Base-by-base conservation (phyloP, 2,113 vertebrate genomes). In the Haemorhous mexicanus region DNA sequence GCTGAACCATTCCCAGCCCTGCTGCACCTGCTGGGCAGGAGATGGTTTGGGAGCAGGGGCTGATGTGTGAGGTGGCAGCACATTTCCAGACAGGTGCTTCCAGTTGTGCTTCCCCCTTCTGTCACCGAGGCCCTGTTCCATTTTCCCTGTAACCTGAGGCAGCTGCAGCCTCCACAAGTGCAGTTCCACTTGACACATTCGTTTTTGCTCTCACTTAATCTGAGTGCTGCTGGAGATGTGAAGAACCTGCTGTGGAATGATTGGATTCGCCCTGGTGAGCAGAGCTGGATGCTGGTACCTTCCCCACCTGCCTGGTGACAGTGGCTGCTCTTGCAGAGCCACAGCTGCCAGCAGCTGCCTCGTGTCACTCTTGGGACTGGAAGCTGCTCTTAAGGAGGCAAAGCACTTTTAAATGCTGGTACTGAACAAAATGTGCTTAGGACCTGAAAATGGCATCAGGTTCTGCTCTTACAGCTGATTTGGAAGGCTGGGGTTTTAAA, bases 341-440 rank as follows among this genome's bases (percentile, higher is more conserved):
- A 0, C 47, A n/a, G 66, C 6, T 47, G 64, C 6, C 15, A 22
- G 70, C 69, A 46, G 75, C 69, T 62, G 89, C 32, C 62, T 62
- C 3, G 0, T 16, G 20, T 14, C 43, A 20, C 11, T 5, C 46
- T 4, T 6, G 86, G 85, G 39, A 23, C 12, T 26, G 0, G 0
- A 4, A 13, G 66, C 49, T 78, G 70, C 86, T 79, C 73, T 43
- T 5, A 5, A 56, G 68, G 55, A 80, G 83, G 52, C 7, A 58
- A 18, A 83, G 35, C 53, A 27, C 21, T 6, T 52, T 35, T 15
- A 17, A 15, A 7, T 20, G 46, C 37, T 21, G 50, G 19, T 23
- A 2, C 62, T n/a, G 5, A 90, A 83, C 46, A 16, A 33, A 69
- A 69, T 16, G 47, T 83, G 47, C 47, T 39, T 67, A 52, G 46